phyloP scores from a whole-genome alignment of 2,888 invertebrate species.

The Phania funesta region DNA sequence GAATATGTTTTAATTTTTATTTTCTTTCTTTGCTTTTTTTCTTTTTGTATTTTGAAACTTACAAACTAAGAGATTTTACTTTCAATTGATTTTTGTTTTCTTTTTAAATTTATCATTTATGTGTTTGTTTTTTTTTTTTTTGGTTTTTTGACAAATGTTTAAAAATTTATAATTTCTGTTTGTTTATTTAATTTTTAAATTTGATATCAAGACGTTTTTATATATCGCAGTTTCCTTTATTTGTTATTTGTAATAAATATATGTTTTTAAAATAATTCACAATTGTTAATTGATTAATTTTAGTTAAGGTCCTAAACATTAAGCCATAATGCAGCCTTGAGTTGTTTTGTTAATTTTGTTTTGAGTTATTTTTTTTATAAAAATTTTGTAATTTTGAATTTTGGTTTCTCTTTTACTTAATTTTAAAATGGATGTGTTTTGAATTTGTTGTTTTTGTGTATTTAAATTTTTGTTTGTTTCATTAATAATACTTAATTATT shows the following conservation, averaged over 20 bases:
- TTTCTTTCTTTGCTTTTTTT: neutral
- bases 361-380: conserved; percentile 47
- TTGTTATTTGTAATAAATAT: conserved; percentile 36
- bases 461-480: conserved; percentile 24
- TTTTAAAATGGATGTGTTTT: conserved; percentile 62
- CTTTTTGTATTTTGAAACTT: conserved; percentile 41
- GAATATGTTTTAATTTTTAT: neutral
- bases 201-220: conserved; percentile 68
- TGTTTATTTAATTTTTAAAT: conserved; percentile 18
- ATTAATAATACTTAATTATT: conserved; percentile 22
- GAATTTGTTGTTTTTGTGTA: conserved; percentile 51
- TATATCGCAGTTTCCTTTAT: conserved; percentile 64
- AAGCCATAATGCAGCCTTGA: conserved; percentile 67
- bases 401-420: conserved; percentile 13
- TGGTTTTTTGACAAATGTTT: conserved; percentile 27
- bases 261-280: conserved; percentile 44
- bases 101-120: too few species aligned
- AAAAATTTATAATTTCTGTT: conserved; percentile 48
- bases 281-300: conserved; percentile 57
- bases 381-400: conserved; percentile 62
- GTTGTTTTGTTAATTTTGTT: too few species aligned
- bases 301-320: conserved; percentile 59
- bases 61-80: conserved; percentile 57
- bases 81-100: conserved; percentile 23
- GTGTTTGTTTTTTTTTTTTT: neutral